Base-by-base conservation (phyloP, 2,113 vertebrate species). In the Xenotilapia leptura region DNA sequence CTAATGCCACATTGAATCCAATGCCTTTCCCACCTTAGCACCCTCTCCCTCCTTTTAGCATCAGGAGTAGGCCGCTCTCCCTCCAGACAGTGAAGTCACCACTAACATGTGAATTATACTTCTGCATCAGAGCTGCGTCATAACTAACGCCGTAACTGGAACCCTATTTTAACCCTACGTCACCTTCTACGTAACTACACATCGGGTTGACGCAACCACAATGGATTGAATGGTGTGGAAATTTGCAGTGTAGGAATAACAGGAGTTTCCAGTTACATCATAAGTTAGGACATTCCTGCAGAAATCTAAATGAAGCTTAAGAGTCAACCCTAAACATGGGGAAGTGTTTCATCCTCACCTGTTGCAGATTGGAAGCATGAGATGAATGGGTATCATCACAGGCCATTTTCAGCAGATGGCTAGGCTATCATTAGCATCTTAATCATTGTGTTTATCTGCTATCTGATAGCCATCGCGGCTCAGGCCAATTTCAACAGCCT, bases 391-490 rank as follows among this genome's bases (percentile, higher is more conserved):
- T 33, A 60, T 77, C 70, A 81, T 86, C 83, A 36, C 70, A n/a
- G 80, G 56, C 65, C 75, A 36, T 42, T 26, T 47, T 75, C 45
- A 21, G 36, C 87, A 92, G 83, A 93, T 84, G 84, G 92, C 89
- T 36, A n/a, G 31, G 85, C 88, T 91, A 91, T 88, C 84, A 87
- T 94, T 91, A 90, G 91, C 86, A 88, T 90, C 89, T 90, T 85
- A 85, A 92, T 88, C 83, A 85, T 51, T 2, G 14, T 28, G 79
- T 80, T 36, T 79, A 86, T 92, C 84, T 85, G 80, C 58, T 9
- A 55, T 49, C 60, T 83, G 90, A 91, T 88, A 85, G 82, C 85
- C 56, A 58, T 86, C 53, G 2, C 5, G 0, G 83, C 2, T 5
- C 6, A 2, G 65, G 82, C 49, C 86, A 87, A 31, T 86, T 91